Evolutionary conservation across 2,113 vertebrate genomes (phyloP).

Genomic region (Macrotus californicus): DNA sequence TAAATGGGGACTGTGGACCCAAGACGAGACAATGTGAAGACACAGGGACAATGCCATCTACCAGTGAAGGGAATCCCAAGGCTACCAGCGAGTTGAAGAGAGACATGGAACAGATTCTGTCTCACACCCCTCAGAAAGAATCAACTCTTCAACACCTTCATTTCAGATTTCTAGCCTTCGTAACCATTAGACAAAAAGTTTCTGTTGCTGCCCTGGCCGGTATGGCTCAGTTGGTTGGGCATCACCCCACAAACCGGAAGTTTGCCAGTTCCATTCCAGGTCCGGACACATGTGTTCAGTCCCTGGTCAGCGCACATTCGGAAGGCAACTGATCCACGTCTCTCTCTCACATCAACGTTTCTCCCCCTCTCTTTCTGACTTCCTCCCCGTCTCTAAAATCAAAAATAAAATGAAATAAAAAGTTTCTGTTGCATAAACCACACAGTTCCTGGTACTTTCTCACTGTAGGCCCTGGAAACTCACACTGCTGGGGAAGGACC

Average conservation of each 20-base stretch:
- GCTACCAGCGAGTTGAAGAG: neutral
- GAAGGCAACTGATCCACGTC: too few relatives aligned
- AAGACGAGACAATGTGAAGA: neutral
- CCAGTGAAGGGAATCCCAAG: neutral
- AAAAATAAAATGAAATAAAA: neutral
- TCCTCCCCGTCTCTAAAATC: too few relatives aligned
- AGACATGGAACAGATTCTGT: neutral
- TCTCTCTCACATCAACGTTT: too few relatives aligned
- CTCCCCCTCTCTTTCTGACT: too few relatives aligned
- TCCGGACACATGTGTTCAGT: too few relatives aligned
- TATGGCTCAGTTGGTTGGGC: too few relatives aligned
- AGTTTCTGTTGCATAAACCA: neutral
- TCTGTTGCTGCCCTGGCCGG: neutral
- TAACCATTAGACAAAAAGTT: neutral
- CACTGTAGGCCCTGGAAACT: neutral
- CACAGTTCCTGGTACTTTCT: neutral
- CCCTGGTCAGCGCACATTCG: too few relatives aligned
- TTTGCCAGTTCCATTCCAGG: too few relatives aligned
- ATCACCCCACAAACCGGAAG: too few relatives aligned
- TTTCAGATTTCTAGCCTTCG: neutral
- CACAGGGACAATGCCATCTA: neutral
- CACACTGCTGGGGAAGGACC: neutral
- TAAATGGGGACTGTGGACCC: neutral
- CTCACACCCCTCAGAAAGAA: neutral
- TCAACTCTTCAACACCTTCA: neutral